Conservation (phyloP, 2,797 vertebrate species). For the Sparus aurata region DNA sequence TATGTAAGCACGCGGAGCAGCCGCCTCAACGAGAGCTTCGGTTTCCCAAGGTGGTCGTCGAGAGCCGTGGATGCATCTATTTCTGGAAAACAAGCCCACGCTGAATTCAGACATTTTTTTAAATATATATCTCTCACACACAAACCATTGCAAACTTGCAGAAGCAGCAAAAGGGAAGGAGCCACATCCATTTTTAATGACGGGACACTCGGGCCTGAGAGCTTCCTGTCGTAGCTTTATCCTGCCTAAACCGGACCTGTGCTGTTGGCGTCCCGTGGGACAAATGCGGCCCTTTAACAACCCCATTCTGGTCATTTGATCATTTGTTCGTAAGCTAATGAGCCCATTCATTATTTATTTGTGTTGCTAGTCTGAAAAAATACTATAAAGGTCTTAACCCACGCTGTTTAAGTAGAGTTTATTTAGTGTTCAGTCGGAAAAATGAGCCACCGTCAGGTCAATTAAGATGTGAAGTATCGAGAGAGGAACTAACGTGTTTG, state of each 20-base stretch:
- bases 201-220: background rate
- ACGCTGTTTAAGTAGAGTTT: no score
- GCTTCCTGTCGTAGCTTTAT: background rate
- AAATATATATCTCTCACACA: background rate
- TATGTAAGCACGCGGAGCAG: background rate
- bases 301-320: no score
- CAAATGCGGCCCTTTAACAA: no score
- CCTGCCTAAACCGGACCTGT: no score
- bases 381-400: no score
- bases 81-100: background rate
- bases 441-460: background rate
- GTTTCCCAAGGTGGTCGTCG: background rate
- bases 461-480: no score
- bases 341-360: no score
- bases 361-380: no score
- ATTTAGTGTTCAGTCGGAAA: background rate
- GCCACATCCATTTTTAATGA: background rate
- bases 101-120: background rate
- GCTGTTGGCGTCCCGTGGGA: no score
- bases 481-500: no score
- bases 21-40: accelerated
- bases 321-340: no score
- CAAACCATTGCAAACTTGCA: background rate
- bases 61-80: background rate
- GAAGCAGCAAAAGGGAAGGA: background rate